Evolutionary conservation across 2,113 vertebrate genomes (phyloP), one percentile per base, ranked within the genome.

Genomic region (Labeo catla): DNA sequence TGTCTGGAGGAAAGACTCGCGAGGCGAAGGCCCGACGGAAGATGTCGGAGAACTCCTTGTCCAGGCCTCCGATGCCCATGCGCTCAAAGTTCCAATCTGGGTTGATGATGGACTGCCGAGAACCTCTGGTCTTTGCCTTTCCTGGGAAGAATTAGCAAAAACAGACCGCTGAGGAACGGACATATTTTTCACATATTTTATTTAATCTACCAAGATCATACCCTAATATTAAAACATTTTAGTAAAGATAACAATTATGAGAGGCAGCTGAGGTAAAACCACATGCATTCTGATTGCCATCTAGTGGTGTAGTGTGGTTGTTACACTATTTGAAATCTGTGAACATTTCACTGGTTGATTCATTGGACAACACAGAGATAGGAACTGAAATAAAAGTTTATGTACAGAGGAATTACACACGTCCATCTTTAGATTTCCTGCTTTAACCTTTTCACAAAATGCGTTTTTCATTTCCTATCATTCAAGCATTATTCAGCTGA

Each of bases 21-120:
- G 98, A 99, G 85, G 98, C 98, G 84, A 99, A 99, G 8, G 98
- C 98, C 89, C 98, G 86, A 6, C 98, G 95, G 91, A 99, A 99
- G 91, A 99, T 99, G 87, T 96, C 97, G 0, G 98, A 99, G 86
- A 99, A 99, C 86, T 99, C 98, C 85, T 95, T 99, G 93, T 99
- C 98, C 2, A 99, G 95, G 79, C 98, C 98, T 9, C 98, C 98
- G 2, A 99, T 99, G 2, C 98, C 98, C 98, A 99, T 99, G 86
- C 95, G 96, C 94, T 99, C 98, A 92, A 99, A 99, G 90, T 99
- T 99, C 98, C 98, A 99, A 92, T 99, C 98, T 0, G 98, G 98
- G 91, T 97, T 99, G 93, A 99, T 99, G 93, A 99, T 99, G 2
- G 98, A 98, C 92, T 99, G 98, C 0, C 97, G 96, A 59, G 97